phyloP scores from a whole-genome alignment of 2,888 invertebrate genomes.

The Clepsis dumicolana region DNA sequence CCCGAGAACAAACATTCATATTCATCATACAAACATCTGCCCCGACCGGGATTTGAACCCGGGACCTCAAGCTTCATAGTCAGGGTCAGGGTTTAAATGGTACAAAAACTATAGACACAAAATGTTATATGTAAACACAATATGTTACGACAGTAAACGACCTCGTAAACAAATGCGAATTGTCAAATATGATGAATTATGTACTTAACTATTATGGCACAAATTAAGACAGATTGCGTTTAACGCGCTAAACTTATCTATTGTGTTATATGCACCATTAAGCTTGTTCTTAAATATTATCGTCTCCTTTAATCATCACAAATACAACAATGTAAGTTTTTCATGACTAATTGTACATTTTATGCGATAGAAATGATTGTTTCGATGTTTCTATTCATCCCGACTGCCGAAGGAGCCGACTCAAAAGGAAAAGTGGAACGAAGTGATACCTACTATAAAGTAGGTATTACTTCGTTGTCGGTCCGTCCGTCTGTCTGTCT shows the following conservation, averaged over 20 bases:
- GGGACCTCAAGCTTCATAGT: too few relatives aligned
- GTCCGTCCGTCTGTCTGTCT: too few relatives aligned
- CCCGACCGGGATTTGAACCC: too few relatives aligned
- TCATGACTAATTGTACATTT: background rate
- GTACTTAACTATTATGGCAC: constrained; percentile 23
- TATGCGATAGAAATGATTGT: background rate
- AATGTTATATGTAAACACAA: background rate
- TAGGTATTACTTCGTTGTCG: too few relatives aligned
- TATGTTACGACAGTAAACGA: constrained; percentile 18
- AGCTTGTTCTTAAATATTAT: background rate
- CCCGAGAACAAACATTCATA: too few relatives aligned
- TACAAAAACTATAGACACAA: constrained; percentile 10
- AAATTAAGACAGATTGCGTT: constrained; percentile 36
- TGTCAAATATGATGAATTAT: constrained; percentile 28
- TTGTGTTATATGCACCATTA: constrained; percentile 2
- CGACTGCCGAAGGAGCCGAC: too few relatives aligned
- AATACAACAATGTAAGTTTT: background rate
- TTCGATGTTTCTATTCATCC: too few relatives aligned
- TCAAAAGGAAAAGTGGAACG: too few relatives aligned
- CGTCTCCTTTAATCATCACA: background rate
- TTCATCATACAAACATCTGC: too few relatives aligned
- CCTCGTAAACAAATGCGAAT: constrained; percentile 31
- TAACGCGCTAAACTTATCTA: constrained; percentile 24
- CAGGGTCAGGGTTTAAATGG: too few relatives aligned
- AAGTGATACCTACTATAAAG: too few relatives aligned